Evolutionary conservation across 2,888 invertebrate species (phyloP).

Genomic region (Papilio protenor): DNA sequence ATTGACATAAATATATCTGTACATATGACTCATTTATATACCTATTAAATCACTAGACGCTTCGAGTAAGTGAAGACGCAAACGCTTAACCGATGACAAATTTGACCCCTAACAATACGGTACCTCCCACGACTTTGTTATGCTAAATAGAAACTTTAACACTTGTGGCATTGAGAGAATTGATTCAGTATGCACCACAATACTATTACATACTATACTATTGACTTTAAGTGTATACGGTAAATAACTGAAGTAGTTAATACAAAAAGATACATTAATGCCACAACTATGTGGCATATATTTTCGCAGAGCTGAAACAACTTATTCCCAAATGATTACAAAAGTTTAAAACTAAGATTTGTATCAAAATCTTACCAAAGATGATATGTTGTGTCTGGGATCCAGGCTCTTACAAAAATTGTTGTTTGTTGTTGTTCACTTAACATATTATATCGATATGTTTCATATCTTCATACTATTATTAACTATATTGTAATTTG

Average conservation of each 20-base stretch:
- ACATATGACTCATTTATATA: background rate
- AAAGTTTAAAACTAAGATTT: no score
- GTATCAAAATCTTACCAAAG: no score
- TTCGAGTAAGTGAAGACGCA: background rate
- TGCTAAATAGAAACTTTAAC: background rate
- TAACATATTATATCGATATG: no score
- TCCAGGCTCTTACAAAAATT: no score
- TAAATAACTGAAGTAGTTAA: background rate
- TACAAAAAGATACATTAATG: no score
- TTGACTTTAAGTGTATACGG: background rate
- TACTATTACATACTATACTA: background rate
- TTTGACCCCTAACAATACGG: slow-evolving; percentile 18
- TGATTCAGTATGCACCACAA: background rate
- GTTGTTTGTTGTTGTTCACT: no score
- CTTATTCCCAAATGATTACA: no score
- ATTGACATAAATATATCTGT: background rate
- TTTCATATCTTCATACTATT: no score
- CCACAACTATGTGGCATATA: no score
- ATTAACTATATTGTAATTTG: no score
- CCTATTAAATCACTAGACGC: background rate
- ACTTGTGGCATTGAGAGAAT: slow-evolving; percentile 10
- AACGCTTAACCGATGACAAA: slow-evolving; percentile 13
- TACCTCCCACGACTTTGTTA: slow-evolving; percentile 20
- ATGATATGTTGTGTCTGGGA: no score
- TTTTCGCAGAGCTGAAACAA: no score